Percentiles rank a stretch among this genome's conserved stretches.
Evolutionary conservation across 2,113 vertebrate genomes (phyloP).

Genomic region (Melanocharis versteri): DNA sequence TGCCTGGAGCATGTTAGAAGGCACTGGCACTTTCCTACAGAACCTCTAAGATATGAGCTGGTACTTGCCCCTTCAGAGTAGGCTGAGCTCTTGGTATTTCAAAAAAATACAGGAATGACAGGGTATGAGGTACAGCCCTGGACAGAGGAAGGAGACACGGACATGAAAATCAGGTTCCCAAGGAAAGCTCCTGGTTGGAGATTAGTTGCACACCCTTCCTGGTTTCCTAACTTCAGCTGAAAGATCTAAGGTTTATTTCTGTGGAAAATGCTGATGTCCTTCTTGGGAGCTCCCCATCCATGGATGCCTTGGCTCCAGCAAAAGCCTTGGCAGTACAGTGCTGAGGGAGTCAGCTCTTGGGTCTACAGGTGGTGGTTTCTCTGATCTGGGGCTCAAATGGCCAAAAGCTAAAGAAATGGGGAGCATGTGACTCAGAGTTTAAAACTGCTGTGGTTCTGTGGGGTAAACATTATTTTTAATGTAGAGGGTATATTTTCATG

Average conservation of each 20-base stretch:
- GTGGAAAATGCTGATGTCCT: neutral
- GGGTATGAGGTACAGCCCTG: neutral
- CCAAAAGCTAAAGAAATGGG: neutral
- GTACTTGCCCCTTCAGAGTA: neutral
- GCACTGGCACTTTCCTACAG: neutral
- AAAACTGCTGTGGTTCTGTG: neutral
- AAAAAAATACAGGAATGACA: fast-evolving
- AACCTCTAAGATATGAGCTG: neutral
- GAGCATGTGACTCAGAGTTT: neutral
- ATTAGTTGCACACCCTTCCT: fast-evolving
- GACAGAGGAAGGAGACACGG: neutral
- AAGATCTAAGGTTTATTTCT: neutral
- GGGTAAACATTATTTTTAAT: neutral
- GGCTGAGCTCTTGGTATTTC: neutral
- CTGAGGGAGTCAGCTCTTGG: fast-evolving
- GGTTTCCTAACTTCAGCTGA: neutral
- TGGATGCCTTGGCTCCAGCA: neutral
- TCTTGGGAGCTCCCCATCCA: neutral
- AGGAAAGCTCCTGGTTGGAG: neutral
- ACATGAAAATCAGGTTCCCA: neutral
- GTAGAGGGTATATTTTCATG: neutral
- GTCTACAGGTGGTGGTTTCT: neutral
- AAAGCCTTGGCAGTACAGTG: neutral
- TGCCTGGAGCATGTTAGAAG: neutral
- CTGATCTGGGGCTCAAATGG: neutral